Evolutionary conservation across 2,113 vertebrate genomes (phyloP), one percentile per base, ranked within the genome.

Genomic region (Gymnocephalus cernua): DNA sequence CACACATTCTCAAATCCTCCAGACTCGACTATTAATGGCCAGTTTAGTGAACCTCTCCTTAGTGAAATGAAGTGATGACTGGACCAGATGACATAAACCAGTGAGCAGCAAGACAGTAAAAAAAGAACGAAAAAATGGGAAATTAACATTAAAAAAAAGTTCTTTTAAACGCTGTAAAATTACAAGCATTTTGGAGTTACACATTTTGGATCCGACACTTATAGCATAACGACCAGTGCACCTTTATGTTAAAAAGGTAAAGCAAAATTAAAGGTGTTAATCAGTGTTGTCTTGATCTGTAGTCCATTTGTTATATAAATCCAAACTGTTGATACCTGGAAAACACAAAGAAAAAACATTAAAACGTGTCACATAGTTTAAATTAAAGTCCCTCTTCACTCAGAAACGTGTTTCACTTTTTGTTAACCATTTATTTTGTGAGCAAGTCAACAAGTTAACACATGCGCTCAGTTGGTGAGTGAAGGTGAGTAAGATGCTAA

Each of bases 241-340:
- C 14, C 16, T 23, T 41, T 18, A 23, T 23, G 10, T 79, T 56
- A 15, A n/a, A n/a, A n/a, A n/a, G n/a, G n/a, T n/a, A n/a, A 10
- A 1, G 13, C 21, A 12, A n/a, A 57, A 21, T 32, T 21, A 10
- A 67, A 72, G 29, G 12, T 4, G 4, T 21, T n/a, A 15, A 18
- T 83, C 48, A 45, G 23, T n/a, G 38, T 54, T 21, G 48, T 53
- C 53, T 75, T 54, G 3, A 38, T 51, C 1, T 14, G 66, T n/a
- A 13, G 47, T 79, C 68, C 57, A 69, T 82, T 54, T 47, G 27
- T 56, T 53, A 45, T 3, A 3, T 51, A 56, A 61, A 77, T 79
- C 73, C 74, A 50, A 63, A 77, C 5, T 25, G 25, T 21, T 74
- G 29, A 45, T 23, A 78, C 79, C 91, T 93, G 85, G 10, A 93